phyloP scores from a whole-genome alignment of 2,113 vertebrate genomes.

The Nestor notabilis region DNA sequence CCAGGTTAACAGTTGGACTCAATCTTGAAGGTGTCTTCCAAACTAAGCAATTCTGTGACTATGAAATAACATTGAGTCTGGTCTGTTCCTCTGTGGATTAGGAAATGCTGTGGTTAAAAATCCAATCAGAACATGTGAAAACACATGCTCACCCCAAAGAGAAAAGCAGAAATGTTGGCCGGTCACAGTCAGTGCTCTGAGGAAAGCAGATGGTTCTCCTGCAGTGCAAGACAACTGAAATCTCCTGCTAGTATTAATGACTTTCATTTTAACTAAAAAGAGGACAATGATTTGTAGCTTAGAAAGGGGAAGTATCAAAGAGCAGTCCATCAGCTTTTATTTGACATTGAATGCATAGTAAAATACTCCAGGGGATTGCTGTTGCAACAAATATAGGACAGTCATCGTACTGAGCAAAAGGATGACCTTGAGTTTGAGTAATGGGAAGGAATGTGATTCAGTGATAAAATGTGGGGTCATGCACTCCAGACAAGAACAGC shows the following conservation, averaged over 20 bases:
- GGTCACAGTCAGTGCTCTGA: not conserved
- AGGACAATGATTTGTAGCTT: not conserved
- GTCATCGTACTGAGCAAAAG: not conserved
- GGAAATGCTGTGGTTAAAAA: conserved; percentile 27
- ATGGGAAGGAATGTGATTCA: not conserved
- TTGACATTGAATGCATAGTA: not conserved
- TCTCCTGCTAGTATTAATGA: not conserved
- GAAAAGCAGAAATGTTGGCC: not conserved
- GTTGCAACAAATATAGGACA: not conserved
- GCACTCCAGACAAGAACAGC: not conserved
- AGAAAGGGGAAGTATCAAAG: not conserved
- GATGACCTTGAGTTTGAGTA: conserved; percentile 27
- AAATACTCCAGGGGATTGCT: not conserved
- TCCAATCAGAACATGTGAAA: not conserved
- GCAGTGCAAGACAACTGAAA: not conserved
- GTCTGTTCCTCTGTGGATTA: not conserved
- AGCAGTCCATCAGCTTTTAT: not conserved
- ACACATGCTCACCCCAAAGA: fast-evolving
- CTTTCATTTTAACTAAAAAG: not conserved
- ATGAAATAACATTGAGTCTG: not conserved
- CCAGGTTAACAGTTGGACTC: not conserved
- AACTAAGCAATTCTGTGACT: not conserved
- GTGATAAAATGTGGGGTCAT: not conserved
- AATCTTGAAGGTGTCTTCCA: not conserved
- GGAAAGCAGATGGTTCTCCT: not conserved